A percentile compares a stretch with the other conserved stretches of the same genome.
These are phyloP conservation scores for Aurelia aurita DNA, from an alignment of 30 jellyfish, hydroid and myxozoan species.

Conservation along the genomic window DNA sequence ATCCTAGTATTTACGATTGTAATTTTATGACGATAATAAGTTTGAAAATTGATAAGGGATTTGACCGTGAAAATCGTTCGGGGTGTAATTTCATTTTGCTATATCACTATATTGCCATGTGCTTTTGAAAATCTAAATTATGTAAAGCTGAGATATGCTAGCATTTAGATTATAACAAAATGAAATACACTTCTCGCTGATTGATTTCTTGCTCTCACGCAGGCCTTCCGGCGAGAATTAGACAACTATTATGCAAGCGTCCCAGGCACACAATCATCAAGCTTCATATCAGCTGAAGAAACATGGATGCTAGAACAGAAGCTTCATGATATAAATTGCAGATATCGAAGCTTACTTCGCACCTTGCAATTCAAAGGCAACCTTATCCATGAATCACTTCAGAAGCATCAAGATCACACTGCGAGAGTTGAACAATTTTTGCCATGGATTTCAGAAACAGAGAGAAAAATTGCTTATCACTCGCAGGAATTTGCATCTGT, in stretches of 20 bases:
- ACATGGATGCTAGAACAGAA: slow-evolving; percentile 97
- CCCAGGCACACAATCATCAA: slow-evolving; percentile 81
- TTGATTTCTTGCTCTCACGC: neutral
- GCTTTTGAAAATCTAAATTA: too few relatives aligned
- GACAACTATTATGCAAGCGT: slow-evolving; percentile 92
- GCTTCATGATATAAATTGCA: slow-evolving; percentile 89
- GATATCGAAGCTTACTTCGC: slow-evolving; percentile 84
- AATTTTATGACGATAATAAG: too few relatives aligned
- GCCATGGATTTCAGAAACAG: slow-evolving; percentile 99
- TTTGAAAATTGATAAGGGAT: too few relatives aligned
- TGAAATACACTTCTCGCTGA: too few relatives aligned
- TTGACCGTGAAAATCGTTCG: too few relatives aligned
- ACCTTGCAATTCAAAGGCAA: slow-evolving; percentile 88
- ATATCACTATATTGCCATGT: too few relatives aligned
- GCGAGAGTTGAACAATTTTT: slow-evolving; percentile 81
- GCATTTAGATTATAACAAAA: too few relatives aligned
- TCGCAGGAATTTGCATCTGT: slow-evolving; percentile 76
- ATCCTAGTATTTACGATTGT: too few relatives aligned
- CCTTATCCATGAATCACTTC: slow-evolving; percentile 86
- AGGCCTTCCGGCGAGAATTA: slow-evolving; percentile 95
- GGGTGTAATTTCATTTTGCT: too few relatives aligned
- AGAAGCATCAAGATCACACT: slow-evolving; percentile 89
- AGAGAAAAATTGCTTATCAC: slow-evolving; percentile 84
- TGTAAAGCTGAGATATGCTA: too few relatives aligned
- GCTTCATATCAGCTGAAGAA: slow-evolving; percentile 85